Conservation (phyloP, 1,140 invertebrate genomes). For the Pinna nobilis region DNA sequence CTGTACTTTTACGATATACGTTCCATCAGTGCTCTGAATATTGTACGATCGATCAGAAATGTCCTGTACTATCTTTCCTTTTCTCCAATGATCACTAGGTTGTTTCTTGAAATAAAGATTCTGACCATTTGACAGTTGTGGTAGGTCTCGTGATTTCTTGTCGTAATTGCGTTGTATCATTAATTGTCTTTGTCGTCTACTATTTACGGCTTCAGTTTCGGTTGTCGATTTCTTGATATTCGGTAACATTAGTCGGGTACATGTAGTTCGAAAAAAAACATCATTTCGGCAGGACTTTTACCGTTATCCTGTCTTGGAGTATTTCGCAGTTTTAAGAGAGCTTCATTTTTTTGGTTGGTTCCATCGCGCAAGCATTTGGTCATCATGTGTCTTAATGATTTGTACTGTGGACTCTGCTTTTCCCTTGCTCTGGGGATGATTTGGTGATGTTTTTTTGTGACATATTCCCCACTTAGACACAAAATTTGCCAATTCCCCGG, state of each 20-base stretch:
- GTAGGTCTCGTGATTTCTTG: too few relatives aligned
- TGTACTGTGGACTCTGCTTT: slow-evolving; percentile 54
- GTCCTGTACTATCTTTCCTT: too few relatives aligned
- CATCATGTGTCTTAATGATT: slow-evolving; percentile 49
- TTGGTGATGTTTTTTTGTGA: slow-evolving; percentile 36
- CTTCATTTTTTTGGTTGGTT: slow-evolving; percentile 28
- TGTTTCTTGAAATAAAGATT: too few relatives aligned
- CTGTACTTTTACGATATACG: too few relatives aligned
- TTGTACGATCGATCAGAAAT: too few relatives aligned
- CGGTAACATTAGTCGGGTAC: slow-evolving; percentile 36
- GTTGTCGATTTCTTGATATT: too few relatives aligned
- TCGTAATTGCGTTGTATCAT: too few relatives aligned
- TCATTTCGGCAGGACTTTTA: slow-evolving; percentile 47
- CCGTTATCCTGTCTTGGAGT: slow-evolving; percentile 47
- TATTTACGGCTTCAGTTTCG: too few relatives aligned
- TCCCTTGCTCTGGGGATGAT: slow-evolving; percentile 42
- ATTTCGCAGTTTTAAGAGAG: slow-evolving; percentile 48
- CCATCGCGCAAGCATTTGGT: slow-evolving; percentile 38
- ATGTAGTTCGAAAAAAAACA: slow-evolving; percentile 43
- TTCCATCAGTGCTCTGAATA: too few relatives aligned
- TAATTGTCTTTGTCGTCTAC: too few relatives aligned
- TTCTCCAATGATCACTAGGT: too few relatives aligned
- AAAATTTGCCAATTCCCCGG: slow-evolving; percentile 19
- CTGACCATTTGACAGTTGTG: too few relatives aligned
- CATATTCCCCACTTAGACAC: slow-evolving; percentile 29